phyloP scores from a whole-genome alignment of 2,113 vertebrate species.

The Peromyscus polionotus region DNA sequence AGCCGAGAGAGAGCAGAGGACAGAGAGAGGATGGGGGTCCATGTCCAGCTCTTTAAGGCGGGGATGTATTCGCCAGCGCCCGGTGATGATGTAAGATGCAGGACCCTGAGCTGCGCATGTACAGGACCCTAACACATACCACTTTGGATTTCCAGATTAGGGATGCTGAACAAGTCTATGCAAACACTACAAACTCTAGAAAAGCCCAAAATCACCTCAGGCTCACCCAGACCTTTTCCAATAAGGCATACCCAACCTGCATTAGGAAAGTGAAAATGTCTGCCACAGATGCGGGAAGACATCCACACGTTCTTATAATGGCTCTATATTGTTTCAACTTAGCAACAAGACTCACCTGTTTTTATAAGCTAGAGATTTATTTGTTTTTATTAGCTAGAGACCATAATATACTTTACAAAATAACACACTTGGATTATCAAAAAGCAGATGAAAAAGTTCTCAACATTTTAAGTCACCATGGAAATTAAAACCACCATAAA shows the following conservation, averaged over 20 bases:
- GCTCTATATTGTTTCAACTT: neutral
- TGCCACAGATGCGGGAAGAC: neutral
- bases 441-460: slow-evolving; percentile 17
- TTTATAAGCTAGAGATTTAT: neutral
- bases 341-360: neutral
- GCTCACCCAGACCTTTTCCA: neutral
- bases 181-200: neutral
- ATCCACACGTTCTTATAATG: neutral
- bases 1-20: no score
- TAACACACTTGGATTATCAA: neutral
- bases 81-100: no score
- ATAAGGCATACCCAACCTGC: neutral
- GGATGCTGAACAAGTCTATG: neutral
- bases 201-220: neutral
- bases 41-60: no score
- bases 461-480: neutral
- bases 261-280: neutral
- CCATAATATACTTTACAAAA: neutral
- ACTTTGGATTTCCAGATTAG: neutral
- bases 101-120: no score
- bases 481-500: neutral
- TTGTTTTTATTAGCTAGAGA: neutral
- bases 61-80: no score
- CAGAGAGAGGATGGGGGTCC: no score
- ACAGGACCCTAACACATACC: no score